These are phyloP conservation scores for Neomicropteryx cornuta DNA, from an alignment of 1,140 invertebrate genomes.

Conservation along the genomic window DNA sequence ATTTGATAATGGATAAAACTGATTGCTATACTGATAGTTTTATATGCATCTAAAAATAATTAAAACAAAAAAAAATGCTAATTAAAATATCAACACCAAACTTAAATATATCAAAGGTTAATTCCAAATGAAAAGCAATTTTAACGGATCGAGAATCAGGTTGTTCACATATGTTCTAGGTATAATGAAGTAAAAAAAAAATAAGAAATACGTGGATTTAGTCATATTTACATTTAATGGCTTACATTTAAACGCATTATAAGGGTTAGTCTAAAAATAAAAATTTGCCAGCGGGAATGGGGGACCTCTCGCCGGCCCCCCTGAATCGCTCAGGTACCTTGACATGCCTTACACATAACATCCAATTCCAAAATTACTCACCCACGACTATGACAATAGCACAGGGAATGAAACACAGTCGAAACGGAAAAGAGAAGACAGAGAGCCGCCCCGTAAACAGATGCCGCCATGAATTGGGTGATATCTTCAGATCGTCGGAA, in stretches of 20 bases:
- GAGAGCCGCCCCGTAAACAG: slow-evolving; percentile 76
- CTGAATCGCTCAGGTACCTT: slow-evolving; percentile 1
- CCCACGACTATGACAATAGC: slow-evolving; percentile 63
- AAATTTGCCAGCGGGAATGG: no score
- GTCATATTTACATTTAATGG: background rate
- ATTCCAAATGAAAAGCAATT: no score
- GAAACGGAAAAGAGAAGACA: slow-evolving; percentile 80
- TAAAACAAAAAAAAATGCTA: no score
- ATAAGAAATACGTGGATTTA: no score
- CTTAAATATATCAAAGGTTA: no score
- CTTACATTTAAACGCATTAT: background rate
- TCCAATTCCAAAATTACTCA: slow-evolving; percentile 26
- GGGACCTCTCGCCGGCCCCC: background rate
- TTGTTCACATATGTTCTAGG: no score
- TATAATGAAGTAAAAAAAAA: no score
- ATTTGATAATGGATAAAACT: no score
- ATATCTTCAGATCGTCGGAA: slow-evolving; percentile 57
- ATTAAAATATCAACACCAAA: no score
- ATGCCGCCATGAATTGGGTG: slow-evolving; percentile 65
- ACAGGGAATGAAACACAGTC: slow-evolving; percentile 83
- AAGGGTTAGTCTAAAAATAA: background rate
- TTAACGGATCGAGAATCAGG: no score
- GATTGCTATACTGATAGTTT: no score
- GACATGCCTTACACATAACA: slow-evolving; percentile 6
- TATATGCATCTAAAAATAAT: no score